Evolutionary conservation across 2,113 vertebrate species (phyloP).

Genomic region (Penelope pileata): DNA sequence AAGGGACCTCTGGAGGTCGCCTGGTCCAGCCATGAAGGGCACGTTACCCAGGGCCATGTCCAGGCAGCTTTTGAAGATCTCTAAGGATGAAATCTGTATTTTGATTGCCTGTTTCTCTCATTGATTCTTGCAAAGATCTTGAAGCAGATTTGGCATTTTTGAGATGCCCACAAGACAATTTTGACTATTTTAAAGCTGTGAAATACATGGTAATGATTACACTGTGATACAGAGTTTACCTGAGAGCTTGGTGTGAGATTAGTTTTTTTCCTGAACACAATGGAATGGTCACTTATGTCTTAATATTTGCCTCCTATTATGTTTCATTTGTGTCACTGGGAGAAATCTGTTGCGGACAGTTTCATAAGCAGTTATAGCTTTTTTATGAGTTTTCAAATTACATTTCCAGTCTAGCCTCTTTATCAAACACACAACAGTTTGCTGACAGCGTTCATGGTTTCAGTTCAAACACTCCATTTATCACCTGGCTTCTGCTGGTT

Average conservation of each 20-base stretch:
- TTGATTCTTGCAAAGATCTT: neutral
- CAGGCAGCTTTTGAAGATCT: neutral
- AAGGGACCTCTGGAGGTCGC: neutral
- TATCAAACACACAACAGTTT: neutral
- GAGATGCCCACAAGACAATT: neutral
- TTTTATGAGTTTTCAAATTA: neutral
- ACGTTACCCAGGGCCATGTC: neutral
- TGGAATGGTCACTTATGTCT: neutral
- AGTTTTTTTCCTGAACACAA: neutral
- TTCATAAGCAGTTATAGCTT: neutral
- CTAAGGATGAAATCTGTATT: neutral
- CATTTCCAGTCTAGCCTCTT: neutral
- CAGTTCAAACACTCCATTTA: neutral
- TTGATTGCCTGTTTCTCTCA: rapidly evolving
- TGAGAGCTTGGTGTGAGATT: neutral
- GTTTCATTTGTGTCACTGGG: neutral
- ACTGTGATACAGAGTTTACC: neutral
- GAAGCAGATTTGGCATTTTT: neutral
- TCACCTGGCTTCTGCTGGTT: neutral
- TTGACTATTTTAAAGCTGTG: neutral
- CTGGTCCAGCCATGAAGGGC: neutral
- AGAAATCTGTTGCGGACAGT: neutral
- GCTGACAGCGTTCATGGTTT: neutral
- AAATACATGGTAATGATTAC: neutral
- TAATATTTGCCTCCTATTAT: neutral